A percentile compares a stretch with the other conserved stretches of the same genome.
Evolutionary conservation across 2,797 vertebrate species (phyloP).

Genomic region (Liasis olivaceus): DNA sequence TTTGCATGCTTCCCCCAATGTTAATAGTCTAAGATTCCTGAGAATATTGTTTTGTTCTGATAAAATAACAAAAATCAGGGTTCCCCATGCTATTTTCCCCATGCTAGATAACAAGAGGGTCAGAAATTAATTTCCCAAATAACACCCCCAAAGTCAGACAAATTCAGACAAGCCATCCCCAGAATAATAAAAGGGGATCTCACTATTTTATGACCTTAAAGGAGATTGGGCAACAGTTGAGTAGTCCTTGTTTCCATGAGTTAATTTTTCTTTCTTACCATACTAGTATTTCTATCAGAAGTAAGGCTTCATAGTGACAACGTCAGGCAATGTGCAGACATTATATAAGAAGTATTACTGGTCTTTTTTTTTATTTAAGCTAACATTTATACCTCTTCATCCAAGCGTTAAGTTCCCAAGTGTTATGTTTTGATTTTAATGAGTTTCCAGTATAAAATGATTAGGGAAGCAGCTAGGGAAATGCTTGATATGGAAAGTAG

Average conservation of each 20-base stretch:
- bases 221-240: neutral
- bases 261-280: neutral
- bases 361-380: conserved; percentile 3
- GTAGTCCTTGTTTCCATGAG: neutral
- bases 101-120: neutral
- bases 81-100: neutral
- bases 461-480: conserved; percentile 33
- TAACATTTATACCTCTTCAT: conserved; percentile 3
- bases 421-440: conserved; percentile 50
- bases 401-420: conserved; percentile 4
- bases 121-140: neutral
- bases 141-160: neutral
- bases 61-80: neutral
- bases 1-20: neutral
- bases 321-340: neutral
- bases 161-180: neutral
- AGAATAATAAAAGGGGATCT: neutral
- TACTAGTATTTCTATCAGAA: neutral
- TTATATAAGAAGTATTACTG: neutral
- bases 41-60: neutral
- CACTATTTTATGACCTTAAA: neutral
- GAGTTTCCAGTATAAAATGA: conserved; percentile 24
- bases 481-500: conserved; percentile 27
- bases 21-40: neutral
- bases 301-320: neutral